Evolutionary conservation across 2,888 invertebrate species (phyloP), one percentile per base, ranked within the genome.

Genomic region (Polymixis flavicincta): DNA sequence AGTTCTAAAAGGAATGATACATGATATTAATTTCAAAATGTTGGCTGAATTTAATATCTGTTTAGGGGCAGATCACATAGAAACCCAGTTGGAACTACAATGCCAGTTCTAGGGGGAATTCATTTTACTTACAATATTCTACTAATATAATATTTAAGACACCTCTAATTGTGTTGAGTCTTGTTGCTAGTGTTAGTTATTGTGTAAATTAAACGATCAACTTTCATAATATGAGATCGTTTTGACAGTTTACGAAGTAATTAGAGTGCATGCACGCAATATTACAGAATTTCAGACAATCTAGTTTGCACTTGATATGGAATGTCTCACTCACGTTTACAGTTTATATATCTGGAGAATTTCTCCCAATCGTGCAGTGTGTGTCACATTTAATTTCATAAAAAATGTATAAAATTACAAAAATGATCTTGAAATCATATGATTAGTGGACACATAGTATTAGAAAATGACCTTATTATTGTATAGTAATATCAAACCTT

Each of bases 341-440:
- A 90, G 93, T 94, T 93, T 84, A 88, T 93, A 92, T 92, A 92
- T 84, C 90, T 88, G 92, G 93, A 92, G 90, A 87, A 88, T 85
- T 87, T 89, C 90, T 92, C 92, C 93, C 92, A 91, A 92, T 91
- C 91, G 92, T 93, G 92, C 93, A 92, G 92, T 92, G 93, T 91
- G 93, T 93, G 93, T 93, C 93, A 95, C 94, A 92, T 93, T 88
- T 85, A 95, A 95, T 95, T 96, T 95, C 91, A 92, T 95, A 93
- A 94, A 96, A 96, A 95, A 94, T 94, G 94, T 96, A 96, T 96
- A 96, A 96, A 96, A 96, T 95, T 96, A 96, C 96, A 96, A 96
- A 96, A 96, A 94, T 91, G 91, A 92, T 93, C 91, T 93, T 90
- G 92, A 95, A 95, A 95, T 91, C 90, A 95, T 93, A 92, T 87